Base-by-base conservation (phyloP, 2,113 vertebrate genomes). In the Melanerpes formicivorus region DNA sequence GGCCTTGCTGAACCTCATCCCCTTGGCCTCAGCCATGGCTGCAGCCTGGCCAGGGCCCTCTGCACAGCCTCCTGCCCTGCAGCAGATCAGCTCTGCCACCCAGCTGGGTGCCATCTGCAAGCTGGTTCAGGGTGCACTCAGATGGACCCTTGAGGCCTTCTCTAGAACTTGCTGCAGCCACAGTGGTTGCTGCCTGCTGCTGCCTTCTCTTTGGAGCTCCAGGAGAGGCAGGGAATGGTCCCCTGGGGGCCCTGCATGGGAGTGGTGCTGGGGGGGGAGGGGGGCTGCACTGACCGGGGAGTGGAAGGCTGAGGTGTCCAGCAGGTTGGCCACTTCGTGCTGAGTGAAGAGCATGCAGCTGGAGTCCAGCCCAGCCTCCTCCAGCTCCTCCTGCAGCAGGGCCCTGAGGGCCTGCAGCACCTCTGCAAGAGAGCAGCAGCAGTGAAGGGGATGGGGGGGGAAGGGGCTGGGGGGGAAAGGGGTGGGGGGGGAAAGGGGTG, bases 241-340 rank as follows among this genome's bases (percentile, higher is more conserved):
- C 37, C 65, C 75, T 60, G 34, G 34, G 34, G 34, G 34, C 34
- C 22, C 8, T 1, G 0, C 15, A 26, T 66, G 37, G 79, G 44
- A 18, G 27, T 42, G 42, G 42, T 8, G 37, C 37, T 37, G 37
- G 37, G 37, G 37, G 37, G 37, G 8, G 10, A 6, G 14, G 42
- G 42, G 60, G 29, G 1, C 7, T 75, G 67, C 34, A 32, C 64
- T 98, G 95, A 99, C 98, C 32, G 79, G 98, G 14, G 98, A 98
- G 76, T 98, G 98, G 87, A 99, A 99, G 87, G 99, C 99, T 0
- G 98, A 99, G 0, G 98, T 99, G 80, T 99, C 98, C 98, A 99
- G 97, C 95, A 99, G 95, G 87, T 96, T 98, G 69, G 98, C 98
- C 74, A 98, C 98, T 97, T 99, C 98, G 0, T 98, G 98, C 87